These are phyloP conservation scores for Etheostoma cragini DNA, from an alignment of 2,113 vertebrate species.

Conservation along the genomic window DNA sequence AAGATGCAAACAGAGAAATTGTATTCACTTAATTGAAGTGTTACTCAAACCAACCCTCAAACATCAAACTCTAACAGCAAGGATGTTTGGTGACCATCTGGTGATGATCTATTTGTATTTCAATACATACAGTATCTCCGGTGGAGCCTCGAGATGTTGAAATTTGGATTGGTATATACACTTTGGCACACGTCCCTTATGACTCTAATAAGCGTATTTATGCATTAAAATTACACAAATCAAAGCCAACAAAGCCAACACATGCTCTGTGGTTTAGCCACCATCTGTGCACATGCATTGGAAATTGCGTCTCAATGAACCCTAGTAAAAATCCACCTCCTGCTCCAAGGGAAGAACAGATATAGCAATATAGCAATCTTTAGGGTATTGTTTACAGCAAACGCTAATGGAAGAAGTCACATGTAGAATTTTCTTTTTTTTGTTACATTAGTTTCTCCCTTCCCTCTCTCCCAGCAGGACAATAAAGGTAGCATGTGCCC, in stretches of 20 bases:
- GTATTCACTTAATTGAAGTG: background rate
- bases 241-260: slow-evolving; percentile 60
- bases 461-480: slow-evolving; percentile 69
- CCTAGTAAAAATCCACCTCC: slow-evolving; percentile 53
- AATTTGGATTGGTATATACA: slow-evolving; percentile 13
- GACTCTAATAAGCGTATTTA: slow-evolving; percentile 43
- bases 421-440: background rate
- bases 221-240: slow-evolving; percentile 50
- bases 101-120: slow-evolving; percentile 6
- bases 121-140: background rate
- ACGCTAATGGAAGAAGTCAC: slow-evolving; percentile 23
- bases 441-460: slow-evolving; percentile 33
- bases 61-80: slow-evolving; percentile 11
- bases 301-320: slow-evolving; percentile 41
- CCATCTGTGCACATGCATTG: slow-evolving; percentile 73
- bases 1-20: background rate
- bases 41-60: slow-evolving; percentile 1
- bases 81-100: slow-evolving; percentile 35
- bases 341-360: slow-evolving; percentile 33
- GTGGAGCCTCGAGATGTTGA: background rate
- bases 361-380: slow-evolving; percentile 27
- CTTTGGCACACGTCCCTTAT: slow-evolving; percentile 24
- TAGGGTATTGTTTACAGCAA: slow-evolving; percentile 18
- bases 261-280: slow-evolving; percentile 70
- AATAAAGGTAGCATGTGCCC: slow-evolving; percentile 76